Conservation (phyloP, 2,888 invertebrate genomes). For the Netelia fuscicornis region DNA sequence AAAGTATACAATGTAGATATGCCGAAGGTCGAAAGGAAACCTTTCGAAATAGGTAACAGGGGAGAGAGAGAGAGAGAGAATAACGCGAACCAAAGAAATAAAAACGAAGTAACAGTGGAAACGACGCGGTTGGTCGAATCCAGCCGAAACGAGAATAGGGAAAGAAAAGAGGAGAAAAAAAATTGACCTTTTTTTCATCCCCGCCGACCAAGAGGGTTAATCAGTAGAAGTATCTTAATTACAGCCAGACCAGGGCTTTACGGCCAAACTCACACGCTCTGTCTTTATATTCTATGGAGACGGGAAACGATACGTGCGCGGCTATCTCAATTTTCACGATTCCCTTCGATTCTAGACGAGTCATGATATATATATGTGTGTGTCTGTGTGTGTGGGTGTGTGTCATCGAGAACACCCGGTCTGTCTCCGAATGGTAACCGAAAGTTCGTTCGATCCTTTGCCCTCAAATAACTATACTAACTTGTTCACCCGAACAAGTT, state of each 20-base stretch:
- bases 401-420: too few species aligned
- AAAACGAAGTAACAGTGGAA: constrained; percentile 3
- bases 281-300: constrained; percentile 28
- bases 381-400: too few species aligned
- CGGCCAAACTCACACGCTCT: constrained; percentile 13
- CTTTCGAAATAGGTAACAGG: not conserved
- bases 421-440: too few species aligned
- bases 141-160: not conserved
- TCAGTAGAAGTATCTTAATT: constrained; percentile 66
- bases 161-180: constrained; percentile 39
- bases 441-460: not conserved
- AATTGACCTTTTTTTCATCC: constrained; percentile 41
- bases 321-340: constrained; percentile 34
- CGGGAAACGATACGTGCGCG: constrained; percentile 47
- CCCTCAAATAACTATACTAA: not conserved
- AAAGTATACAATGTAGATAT: not conserved
- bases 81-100: not conserved
- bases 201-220: constrained; percentile 48
- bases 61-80: constrained; percentile 4
- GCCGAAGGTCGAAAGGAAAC: not conserved
- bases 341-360: constrained; percentile 19
- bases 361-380: constrained; percentile 9
- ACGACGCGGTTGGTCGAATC: not conserved
- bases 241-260: constrained; percentile 35
- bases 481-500: not conserved